These are phyloP conservation scores for Drosophila atripex DNA, from an alignment of 2,888 invertebrate species.

Conservation along the genomic window DNA sequence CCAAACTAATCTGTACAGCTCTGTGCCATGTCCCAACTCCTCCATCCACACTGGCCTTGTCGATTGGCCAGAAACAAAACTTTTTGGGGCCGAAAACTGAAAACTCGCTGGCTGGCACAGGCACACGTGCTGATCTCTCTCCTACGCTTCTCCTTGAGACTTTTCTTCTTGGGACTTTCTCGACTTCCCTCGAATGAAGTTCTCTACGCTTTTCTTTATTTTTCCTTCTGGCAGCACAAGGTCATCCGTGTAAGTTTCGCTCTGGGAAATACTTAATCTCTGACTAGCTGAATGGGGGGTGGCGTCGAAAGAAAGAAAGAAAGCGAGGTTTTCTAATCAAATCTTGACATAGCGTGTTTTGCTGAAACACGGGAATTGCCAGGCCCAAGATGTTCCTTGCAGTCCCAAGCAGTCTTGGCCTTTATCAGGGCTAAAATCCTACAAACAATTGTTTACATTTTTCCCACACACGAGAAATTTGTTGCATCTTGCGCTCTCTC, in stretches of 20 bases:
- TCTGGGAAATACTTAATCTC: conserved; percentile 38
- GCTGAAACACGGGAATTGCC: conserved; percentile 7
- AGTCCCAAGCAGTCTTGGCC: background rate
- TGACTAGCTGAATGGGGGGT: conserved; percentile 24
- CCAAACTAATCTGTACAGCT: conserved; percentile 72
- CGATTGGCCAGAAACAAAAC: conserved; percentile 34
- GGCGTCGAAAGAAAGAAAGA: conserved; percentile 6
- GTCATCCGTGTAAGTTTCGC: conserved; percentile 22
- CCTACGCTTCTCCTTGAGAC: conserved; percentile 13
- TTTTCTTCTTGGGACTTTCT: conserved; percentile 14
- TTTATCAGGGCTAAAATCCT: conserved; percentile 20
- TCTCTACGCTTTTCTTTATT: conserved; percentile 1
- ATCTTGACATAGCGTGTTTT: conserved; percentile 32
- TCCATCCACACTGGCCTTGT: conserved; percentile 23
- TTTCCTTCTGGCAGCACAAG: conserved; percentile 21
- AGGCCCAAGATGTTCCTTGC: conserved; percentile 2
- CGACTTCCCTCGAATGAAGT: conserved; percentile 12
- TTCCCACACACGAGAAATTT: conserved; percentile 14
- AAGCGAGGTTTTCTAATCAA: conserved; percentile 28
- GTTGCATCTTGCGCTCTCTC: conserved; percentile 3
- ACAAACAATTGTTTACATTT: conserved; percentile 28
- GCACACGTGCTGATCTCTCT: conserved; percentile 63
- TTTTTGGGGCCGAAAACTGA: conserved; percentile 21
- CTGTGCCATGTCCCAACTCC: conserved; percentile 39
- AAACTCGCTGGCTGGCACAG: conserved; percentile 2